Evolutionary conservation across 2,113 vertebrate genomes (phyloP).

Genomic region (Melanerpes aurifrons): DNA sequence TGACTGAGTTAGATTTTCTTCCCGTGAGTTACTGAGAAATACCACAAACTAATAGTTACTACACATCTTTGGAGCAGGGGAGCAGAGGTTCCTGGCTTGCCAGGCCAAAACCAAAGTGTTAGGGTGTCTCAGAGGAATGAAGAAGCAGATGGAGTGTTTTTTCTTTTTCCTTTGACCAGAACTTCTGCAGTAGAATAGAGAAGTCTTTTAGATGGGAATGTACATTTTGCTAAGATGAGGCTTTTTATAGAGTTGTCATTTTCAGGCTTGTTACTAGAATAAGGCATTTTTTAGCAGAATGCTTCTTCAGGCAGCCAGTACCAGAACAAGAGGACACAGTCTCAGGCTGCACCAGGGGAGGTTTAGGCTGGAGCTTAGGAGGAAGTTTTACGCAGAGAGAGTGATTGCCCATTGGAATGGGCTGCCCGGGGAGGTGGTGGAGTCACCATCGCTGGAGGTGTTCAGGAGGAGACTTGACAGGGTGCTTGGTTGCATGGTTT

Average conservation of each 20-base stretch:
- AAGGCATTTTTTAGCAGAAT: background rate
- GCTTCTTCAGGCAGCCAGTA: background rate
- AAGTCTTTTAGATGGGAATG: background rate
- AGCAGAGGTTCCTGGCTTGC: background rate
- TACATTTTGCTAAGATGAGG: background rate
- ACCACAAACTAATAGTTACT: background rate
- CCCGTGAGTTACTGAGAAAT: background rate
- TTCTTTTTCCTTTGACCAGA: background rate
- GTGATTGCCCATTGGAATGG: too few species aligned
- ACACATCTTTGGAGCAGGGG: background rate
- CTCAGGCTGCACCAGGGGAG: too few species aligned
- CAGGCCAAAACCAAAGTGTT: background rate
- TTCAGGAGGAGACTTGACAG: too few species aligned
- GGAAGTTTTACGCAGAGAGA: too few species aligned
- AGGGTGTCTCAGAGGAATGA: background rate
- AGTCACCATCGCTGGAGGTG: too few species aligned
- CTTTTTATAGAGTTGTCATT: background rate
- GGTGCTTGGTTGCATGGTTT: too few species aligned
- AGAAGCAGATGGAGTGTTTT: background rate
- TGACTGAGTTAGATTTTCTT: background rate
- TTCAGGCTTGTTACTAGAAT: background rate
- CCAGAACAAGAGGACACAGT: too few species aligned
- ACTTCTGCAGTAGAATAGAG: background rate
- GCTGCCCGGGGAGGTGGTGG: too few species aligned
- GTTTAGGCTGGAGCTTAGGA: too few species aligned